Base-by-base conservation (phyloP, 1,140 invertebrate genomes). In the Eueides isabella region DNA sequence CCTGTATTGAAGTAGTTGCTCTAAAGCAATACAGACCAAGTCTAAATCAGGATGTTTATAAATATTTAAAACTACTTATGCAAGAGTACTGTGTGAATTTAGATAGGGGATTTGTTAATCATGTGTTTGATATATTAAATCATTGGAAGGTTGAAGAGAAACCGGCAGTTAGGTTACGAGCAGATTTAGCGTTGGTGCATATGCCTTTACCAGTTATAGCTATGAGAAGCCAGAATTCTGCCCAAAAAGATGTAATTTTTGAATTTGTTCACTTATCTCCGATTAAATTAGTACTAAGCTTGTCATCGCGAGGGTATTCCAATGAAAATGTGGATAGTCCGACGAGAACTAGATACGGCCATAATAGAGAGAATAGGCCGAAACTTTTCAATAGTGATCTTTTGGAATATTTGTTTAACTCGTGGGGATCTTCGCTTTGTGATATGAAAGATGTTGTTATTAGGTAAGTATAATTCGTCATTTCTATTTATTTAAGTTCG, bases 41-140 rank as follows among this genome's bases (percentile, higher is more conserved):
- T 83, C 77, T 95, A 80, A 94, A 95, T 79, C 92, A 95, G 89
- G 94, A 95, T 72, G 88, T 96, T 74, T 96, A 95, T 78, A 96
- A 96, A 93, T 96, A 96, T 83, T 91, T 97, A 30, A 96, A 96
- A 85, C 67, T 97, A 0, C 85, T 96, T 23, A 81, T 97, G 0
- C 95, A 96, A 84, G 96, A 97, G 82, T 96, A 97, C 77, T 95
- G 94, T 80, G 85, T 97, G 6, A 96, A 96, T 86, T 86, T 97
- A 61, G 97, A 97, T 85, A 96, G 96, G 86, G 95, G 96, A 67
- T 97, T 97, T 85, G 89, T 97, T 12, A 91, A 95, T 77, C 94
- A 95, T 70, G 80, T 96, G 2, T 94, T 95, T 79, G 95, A 96
- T 84, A 93, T 96, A 16, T 89, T 95, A 69, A 93, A 94, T 71